Evolutionary conservation across 2,888 invertebrate species (phyloP).

Genomic region (Endotricha flammealis): DNA sequence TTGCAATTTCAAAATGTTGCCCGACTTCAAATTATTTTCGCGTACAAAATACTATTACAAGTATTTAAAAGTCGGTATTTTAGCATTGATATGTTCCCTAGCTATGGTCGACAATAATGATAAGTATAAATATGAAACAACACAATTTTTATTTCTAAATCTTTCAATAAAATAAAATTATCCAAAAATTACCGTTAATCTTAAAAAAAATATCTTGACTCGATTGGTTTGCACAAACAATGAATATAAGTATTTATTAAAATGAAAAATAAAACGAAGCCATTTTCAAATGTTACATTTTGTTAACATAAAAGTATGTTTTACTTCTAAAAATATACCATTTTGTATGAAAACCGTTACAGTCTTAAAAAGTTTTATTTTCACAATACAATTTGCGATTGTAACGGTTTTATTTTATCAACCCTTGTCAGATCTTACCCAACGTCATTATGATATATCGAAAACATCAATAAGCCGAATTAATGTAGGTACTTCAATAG

Average conservation of each 20-base stretch:
- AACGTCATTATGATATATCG: conserved; percentile 3
- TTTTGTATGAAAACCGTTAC: not conserved
- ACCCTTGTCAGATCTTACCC: not conserved
- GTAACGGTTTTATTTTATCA: not conserved
- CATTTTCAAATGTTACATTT: not conserved
- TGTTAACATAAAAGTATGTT: not conserved
- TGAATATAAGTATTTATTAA: not conserved
- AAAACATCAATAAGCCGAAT: not conserved
- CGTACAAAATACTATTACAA: conserved; percentile 25
- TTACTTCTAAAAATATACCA: not conserved
- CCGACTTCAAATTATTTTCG: conserved; percentile 32
- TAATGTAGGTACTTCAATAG: too few species aligned
- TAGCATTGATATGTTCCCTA: conserved; percentile 43
- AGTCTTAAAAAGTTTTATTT: not conserved
- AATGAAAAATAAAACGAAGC: not conserved
- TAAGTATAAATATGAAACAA: conserved; percentile 18
- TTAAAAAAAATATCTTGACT: not conserved
- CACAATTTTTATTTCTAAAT: not conserved
- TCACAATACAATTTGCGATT: not conserved
- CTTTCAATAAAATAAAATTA: too few species aligned
- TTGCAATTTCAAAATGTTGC: conserved; percentile 36
- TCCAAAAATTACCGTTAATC: not conserved
- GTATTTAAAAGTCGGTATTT: conserved; percentile 25
- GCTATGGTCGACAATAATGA: conserved; percentile 30
- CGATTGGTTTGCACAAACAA: not conserved